Evolutionary conservation across 2,888 invertebrate species (phyloP), one percentile per base, ranked within the genome.

Genomic region (Dicycla oo): DNA sequence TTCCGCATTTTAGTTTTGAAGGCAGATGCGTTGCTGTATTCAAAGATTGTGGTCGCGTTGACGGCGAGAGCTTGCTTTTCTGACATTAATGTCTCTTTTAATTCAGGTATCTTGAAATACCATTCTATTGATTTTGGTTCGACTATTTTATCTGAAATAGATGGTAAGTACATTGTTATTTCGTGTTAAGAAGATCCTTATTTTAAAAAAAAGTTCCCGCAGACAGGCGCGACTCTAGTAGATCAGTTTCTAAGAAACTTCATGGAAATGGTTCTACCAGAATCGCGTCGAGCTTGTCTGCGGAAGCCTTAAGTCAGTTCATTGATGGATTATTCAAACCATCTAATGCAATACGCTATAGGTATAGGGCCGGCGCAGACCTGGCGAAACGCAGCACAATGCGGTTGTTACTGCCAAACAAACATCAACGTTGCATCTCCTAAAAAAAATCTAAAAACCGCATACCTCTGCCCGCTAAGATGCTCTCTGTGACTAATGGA

Each of bases 11-110:
- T 90, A 34, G 85, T 84, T 72, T 88, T 89, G 69, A 91, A 91
- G 0, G 89, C 88, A 6, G 88, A 87, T 1, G 89, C 78, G 69
- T 88, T 91, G 0, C 91, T 90, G 61, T 73, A 76, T 49, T 90
- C 82, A 8, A 91, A 78, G 0, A 91, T 53, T 0, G 86, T 83
- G n/a, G 85, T 56, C 8, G 88, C 86, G 70, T 91, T 90, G 6
- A 81, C 38, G 0, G 86, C 85, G 20, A 88, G 85, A 0, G 86
- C 86, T 5, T 84, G 47, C 56, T 88, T 88, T 13, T 90, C 87
- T 0, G 86, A 75, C 3, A 86, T 61, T 26, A 47, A 60, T 10
- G 72, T 49, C 57, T 61, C 54, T 54, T 60, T 30, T 18, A 38
- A 18, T 1, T 45, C 11, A 18, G 68, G n/a, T 40, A 40, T 47